Conservation (phyloP, 2,797 vertebrate genomes). For the Enteromius fasciolatus region DNA sequence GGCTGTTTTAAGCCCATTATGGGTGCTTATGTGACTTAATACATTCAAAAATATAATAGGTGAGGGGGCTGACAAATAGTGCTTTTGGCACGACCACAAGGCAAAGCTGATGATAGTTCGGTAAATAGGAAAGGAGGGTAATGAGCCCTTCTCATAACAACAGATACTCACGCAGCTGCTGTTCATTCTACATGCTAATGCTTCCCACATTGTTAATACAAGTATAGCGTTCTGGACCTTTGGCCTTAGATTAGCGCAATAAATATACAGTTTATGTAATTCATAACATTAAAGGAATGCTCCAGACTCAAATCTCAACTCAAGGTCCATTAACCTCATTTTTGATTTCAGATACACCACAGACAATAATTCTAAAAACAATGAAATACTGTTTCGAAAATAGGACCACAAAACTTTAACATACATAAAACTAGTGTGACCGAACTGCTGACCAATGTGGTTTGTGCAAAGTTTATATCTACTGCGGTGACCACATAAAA, state of each 20-base stretch:
- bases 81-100: constrained; percentile 42
- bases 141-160: constrained; percentile 38
- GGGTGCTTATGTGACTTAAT: constrained; percentile 46
- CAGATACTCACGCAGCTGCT: constrained; percentile 29
- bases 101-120: constrained; percentile 37
- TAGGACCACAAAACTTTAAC: background rate
- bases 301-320: background rate
- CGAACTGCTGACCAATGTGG: constrained; percentile 10
- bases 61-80: constrained; percentile 17
- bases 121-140: constrained; percentile 30
- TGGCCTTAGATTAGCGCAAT: constrained; percentile 1
- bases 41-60: constrained; percentile 31
- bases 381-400: background rate
- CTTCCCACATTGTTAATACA: constrained; percentile 27
- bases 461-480: background rate
- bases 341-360: background rate
- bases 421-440: background rate
- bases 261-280: constrained; percentile 3
- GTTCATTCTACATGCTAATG: constrained; percentile 37
- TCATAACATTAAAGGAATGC: constrained; percentile 2
- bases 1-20: constrained; percentile 52
- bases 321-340: background rate
- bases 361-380: background rate
- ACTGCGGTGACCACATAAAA: background rate
- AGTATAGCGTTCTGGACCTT: constrained; percentile 15